A percentile compares a stretch with the other conserved stretches of the same genome.
These are phyloP conservation scores for Ypsolopha sequella DNA, from an alignment of 2,888 invertebrate species.

Conservation along the genomic window DNA sequence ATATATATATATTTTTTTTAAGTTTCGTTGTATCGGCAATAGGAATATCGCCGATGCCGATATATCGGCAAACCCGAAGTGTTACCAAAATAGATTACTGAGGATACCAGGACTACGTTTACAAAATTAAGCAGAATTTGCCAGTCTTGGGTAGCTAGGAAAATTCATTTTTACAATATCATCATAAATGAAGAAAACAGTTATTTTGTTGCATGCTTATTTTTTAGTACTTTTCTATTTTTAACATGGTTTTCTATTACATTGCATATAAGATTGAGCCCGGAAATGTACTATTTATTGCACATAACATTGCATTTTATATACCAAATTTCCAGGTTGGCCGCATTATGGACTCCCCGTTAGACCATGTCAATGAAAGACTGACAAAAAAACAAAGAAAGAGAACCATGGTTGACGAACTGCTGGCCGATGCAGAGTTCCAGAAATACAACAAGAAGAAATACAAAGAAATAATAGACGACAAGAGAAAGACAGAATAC, in stretches of 20 bases:
- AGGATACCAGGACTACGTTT: too few species aligned
- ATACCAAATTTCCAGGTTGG: slow-evolving; percentile 71
- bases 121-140: too few species aligned
- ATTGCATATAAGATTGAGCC: neutral
- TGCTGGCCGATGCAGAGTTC: slow-evolving; percentile 90
- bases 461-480: slow-evolving; percentile 81
- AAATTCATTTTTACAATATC: too few species aligned
- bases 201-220: neutral
- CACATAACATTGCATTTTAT: slow-evolving; percentile 3
- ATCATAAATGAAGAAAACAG: neutral
- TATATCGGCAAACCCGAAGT: too few species aligned
- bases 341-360: slow-evolving; percentile 83
- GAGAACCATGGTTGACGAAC: slow-evolving; percentile 92
- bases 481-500: slow-evolving; percentile 76
- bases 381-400: slow-evolving; percentile 89
- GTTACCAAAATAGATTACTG: too few species aligned
- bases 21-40: too few species aligned
- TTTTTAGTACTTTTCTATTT: neutral
- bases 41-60: too few species aligned
- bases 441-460: slow-evolving; percentile 84
- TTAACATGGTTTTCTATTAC: neutral
- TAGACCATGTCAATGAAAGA: slow-evolving; percentile 89
- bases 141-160: too few species aligned
- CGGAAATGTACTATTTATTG: too few species aligned
- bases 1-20: too few species aligned